Base-by-base conservation (phyloP, 2,888 invertebrate genomes). In the Nomada ferruginata region DNA sequence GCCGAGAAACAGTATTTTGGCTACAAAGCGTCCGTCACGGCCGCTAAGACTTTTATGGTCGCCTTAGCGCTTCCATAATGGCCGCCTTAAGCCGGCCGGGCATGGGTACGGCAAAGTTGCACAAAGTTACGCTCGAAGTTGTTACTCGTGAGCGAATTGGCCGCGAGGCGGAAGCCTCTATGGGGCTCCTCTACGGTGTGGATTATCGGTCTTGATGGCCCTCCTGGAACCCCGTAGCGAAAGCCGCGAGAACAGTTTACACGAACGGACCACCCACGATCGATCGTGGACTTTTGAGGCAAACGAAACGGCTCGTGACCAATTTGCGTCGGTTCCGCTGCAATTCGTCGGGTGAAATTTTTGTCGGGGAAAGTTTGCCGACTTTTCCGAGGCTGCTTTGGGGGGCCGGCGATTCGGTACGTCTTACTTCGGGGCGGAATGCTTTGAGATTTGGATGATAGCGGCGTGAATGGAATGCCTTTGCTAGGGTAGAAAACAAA, bases 1-100 rank as follows among this genome's bases (percentile, higher is more conserved):
- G 85, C 68, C 82, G 66, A 75, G 80, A 71, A 80, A 79, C 79
- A 79, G 72, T 90, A 90, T 91, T 91, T 91, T 90, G 87, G 82
- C 87, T 90, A 91, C 87, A 90, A 90, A 87, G 82, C 65, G 81
- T 82, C 84, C 81, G 89, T 90, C 88, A 90, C 83, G 86, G 89
- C 77, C 81, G 72, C 87, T 89, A 88, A 89, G 86, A 87, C 85
- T 91, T 92, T 92, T 91, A 92, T 83, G 88, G 80, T 86, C 88
- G 82, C 78, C 82, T 84, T 83, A 82, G 79, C 81, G 74, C 81
- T 83, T 55, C 75, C 77, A 83, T 88, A 87, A 89, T 89, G 73
- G 81, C 70, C 23, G 57, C 65, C 69, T 68, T 76, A 66, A 77
- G 82, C 84, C 82, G 44, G 18, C n/a, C 42, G 52, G 60, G 20